Conservation (phyloP, 2,113 vertebrate species). For the Cryptomyrus ogoouensis region DNA sequence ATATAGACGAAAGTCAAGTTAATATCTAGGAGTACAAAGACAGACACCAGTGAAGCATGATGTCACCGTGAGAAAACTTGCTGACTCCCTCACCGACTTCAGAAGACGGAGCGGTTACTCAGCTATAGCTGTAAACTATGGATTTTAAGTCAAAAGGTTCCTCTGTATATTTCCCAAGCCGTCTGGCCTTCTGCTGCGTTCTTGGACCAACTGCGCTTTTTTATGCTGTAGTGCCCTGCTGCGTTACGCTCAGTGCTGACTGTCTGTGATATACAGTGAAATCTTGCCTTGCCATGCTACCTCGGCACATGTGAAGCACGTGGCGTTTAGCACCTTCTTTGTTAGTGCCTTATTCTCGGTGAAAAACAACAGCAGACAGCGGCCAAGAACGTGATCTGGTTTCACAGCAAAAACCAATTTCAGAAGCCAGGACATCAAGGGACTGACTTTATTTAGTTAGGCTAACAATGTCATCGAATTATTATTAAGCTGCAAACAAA, state of each 20-base stretch:
- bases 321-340: not conserved
- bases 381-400: not conserved
- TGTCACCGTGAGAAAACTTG: not conserved
- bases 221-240: not conserved
- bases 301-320: not conserved
- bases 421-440: not conserved
- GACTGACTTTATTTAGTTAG: not conserved
- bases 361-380: not conserved
- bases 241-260: not conserved
- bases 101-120: not conserved
- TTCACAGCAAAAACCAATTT: not conserved
- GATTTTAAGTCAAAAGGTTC: not conserved
- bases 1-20: not conserved
- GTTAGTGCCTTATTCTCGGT: not conserved
- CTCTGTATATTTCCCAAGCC: not conserved
- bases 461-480: not conserved
- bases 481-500: constrained; percentile 3
- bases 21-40: not conserved
- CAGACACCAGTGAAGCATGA: not conserved
- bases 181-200: not conserved
- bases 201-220: not conserved
- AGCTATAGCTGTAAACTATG: not conserved
- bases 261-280: not conserved
- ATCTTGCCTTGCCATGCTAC: not conserved
- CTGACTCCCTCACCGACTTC: not conserved